These are phyloP conservation scores for Thaleichthys pacificus DNA, from an alignment of 2,797 vertebrate species.

Conservation along the genomic window DNA sequence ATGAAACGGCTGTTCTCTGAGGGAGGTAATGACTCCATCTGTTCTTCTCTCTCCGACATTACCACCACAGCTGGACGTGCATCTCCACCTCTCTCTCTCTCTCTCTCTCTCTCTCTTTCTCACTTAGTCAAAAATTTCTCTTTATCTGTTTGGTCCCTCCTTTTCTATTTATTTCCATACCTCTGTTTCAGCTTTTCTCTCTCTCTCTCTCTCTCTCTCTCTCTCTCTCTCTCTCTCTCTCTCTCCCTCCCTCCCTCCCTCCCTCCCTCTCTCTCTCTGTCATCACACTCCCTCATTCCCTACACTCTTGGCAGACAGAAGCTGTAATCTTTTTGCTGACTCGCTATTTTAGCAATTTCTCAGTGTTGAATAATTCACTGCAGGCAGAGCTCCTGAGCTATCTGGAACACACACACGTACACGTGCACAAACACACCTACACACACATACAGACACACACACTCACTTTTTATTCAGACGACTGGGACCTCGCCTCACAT, in stretches of 20 bases:
- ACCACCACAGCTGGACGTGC: conserved; percentile 71
- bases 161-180: too few relatives aligned
- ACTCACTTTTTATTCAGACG: not conserved
- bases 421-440: not conserved
- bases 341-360: conserved; percentile 56
- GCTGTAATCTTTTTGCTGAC: conserved; percentile 62
- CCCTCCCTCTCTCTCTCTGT: conserved; percentile 8
- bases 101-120: conserved; percentile 17
- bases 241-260: conserved; percentile 2
- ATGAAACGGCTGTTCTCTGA: conserved; percentile 45
- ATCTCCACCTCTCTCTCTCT: conserved; percentile 44
- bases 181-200: not conserved
- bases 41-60: conserved; percentile 68
- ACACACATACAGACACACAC: not conserved
- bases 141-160: too few relatives aligned
- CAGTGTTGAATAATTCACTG: conserved; percentile 63
- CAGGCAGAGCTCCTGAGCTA: conserved; percentile 34
- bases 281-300: not conserved
- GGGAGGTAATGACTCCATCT: conserved; percentile 71
- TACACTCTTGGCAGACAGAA: conserved; percentile 45
- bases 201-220: not conserved
- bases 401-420: conserved; percentile 14
- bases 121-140: conserved; percentile 4
- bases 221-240: conserved; percentile 2
- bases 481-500: too few relatives aligned